A percentile compares a stretch with the other conserved stretches of the same genome.
Evolutionary conservation across 2,888 invertebrate species (phyloP).

Genomic region (Tenthredo scrophulariae): DNA sequence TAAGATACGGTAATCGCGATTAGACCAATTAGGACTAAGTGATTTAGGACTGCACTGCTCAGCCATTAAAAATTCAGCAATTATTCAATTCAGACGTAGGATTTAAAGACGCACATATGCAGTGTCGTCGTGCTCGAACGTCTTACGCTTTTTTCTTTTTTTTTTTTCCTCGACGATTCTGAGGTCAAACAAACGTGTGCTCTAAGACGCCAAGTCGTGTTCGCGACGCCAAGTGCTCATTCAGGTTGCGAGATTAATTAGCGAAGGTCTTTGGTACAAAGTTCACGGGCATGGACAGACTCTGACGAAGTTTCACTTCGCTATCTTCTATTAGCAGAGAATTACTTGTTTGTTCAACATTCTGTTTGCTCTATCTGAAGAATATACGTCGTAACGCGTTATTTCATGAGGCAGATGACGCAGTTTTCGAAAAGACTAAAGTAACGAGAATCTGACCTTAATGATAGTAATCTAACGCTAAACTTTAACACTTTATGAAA

Average conservation of each 20-base stretch:
- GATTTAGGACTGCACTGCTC: not conserved
- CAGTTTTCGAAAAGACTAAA: conserved; percentile 7
- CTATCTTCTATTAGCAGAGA: not conserved
- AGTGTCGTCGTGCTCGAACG: not conserved
- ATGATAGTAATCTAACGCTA: not conserved
- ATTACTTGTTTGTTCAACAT: not conserved
- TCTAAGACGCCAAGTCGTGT: not conserved
- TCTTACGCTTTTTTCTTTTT: not conserved
- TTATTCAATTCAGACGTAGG: not conserved
- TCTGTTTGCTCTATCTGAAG: not conserved
- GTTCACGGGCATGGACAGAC: conserved; percentile 17
- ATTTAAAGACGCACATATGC: not conserved
- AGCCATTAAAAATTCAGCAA: not conserved
- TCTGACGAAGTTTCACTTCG: not conserved
- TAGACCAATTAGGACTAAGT: not conserved
- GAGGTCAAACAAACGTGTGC: not conserved
- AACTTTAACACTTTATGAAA: not conserved
- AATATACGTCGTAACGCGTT: not conserved
- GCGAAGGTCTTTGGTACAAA: conserved; percentile 26
- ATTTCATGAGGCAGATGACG: not conserved
- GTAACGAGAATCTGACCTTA: not conserved
- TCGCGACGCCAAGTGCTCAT: not conserved
- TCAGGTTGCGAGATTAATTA: conserved; percentile 20
- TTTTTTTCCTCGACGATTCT: not conserved
- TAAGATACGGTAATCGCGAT: not conserved